These are phyloP conservation scores for Amazona vittata DNA, from an alignment of 2,113 vertebrate species.

Conservation along the genomic window DNA sequence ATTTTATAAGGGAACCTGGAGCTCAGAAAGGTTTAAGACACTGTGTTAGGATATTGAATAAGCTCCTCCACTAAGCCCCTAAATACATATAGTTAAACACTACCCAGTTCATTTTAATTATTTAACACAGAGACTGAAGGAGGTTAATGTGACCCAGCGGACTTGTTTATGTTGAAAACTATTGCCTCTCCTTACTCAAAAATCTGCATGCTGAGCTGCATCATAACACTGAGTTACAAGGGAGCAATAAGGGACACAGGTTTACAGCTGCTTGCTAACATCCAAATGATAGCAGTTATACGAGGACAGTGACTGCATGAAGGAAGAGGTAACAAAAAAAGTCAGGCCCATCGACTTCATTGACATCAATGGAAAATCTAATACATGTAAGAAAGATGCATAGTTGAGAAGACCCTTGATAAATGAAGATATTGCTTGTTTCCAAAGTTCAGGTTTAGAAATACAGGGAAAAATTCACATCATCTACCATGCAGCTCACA, in stretches of 20 bases:
- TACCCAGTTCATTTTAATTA: slow-evolving; percentile 54
- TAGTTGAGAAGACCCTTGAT: not conserved
- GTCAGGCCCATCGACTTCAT: not conserved
- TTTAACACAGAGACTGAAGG: slow-evolving; percentile 45
- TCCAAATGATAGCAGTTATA: not conserved
- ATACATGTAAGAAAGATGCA: rapidly evolving
- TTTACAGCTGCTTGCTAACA: slow-evolving; percentile 25
- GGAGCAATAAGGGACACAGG: slow-evolving; percentile 4
- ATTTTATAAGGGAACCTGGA: slow-evolving; percentile 52
- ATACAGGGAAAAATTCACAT: not conserved
- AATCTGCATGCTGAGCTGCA: slow-evolving; percentile 63
- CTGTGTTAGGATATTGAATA: slow-evolving; percentile 46
- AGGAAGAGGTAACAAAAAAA: not conserved
- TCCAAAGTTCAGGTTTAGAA: not conserved
- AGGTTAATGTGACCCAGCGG: slow-evolving; percentile 50
- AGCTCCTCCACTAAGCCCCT: slow-evolving; percentile 46
- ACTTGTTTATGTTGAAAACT: slow-evolving; percentile 63
- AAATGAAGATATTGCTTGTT: not conserved
- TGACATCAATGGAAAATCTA: not conserved
- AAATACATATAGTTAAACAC: slow-evolving; percentile 54
- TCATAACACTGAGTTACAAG: slow-evolving; percentile 25
- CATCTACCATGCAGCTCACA: not conserved
- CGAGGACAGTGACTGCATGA: not conserved
- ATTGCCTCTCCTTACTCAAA: slow-evolving; percentile 52
- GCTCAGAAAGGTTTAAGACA: slow-evolving; percentile 51